These are phyloP conservation scores for Phyllopteryx taeniolatus DNA, from an alignment of 2,113 vertebrate species.

Conservation along the genomic window DNA sequence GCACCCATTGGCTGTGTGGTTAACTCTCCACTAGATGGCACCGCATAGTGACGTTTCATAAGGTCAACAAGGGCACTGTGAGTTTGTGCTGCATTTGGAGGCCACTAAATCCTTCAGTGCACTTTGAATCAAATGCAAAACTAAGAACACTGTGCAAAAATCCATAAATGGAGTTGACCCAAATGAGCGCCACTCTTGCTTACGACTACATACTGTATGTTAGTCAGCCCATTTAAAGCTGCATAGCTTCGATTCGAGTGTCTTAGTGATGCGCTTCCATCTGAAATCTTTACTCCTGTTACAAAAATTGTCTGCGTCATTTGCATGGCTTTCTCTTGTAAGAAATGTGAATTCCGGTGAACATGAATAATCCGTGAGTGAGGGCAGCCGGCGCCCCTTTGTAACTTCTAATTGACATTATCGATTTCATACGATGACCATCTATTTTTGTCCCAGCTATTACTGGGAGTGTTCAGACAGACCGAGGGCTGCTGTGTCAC, in stretches of 20 bases:
- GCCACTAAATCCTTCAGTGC: background rate
- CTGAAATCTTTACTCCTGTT: background rate
- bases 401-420: constrained; percentile 65
- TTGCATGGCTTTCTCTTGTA: background rate
- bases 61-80: background rate
- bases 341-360: background rate
- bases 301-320: background rate
- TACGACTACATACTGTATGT: background rate
- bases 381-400: constrained; percentile 16
- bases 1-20: background rate
- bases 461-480: constrained; percentile 46
- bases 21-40: background rate
- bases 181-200: background rate
- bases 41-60: background rate
- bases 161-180: background rate
- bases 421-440: constrained; percentile 65
- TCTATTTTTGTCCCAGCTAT: constrained; percentile 68
- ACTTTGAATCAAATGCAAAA: background rate
- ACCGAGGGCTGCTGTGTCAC: constrained; percentile 24
- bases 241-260: background rate
- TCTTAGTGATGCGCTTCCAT: background rate
- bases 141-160: background rate
- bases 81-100: background rate
- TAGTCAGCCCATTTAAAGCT: background rate
- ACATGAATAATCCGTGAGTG: constrained; percentile 29